Percentiles rank a stretch among this genome's conserved stretches.
These are phyloP conservation scores for Pollicipes pollicipes DNA, from an alignment of 1,140 invertebrate species.

Conservation along the genomic window DNA sequence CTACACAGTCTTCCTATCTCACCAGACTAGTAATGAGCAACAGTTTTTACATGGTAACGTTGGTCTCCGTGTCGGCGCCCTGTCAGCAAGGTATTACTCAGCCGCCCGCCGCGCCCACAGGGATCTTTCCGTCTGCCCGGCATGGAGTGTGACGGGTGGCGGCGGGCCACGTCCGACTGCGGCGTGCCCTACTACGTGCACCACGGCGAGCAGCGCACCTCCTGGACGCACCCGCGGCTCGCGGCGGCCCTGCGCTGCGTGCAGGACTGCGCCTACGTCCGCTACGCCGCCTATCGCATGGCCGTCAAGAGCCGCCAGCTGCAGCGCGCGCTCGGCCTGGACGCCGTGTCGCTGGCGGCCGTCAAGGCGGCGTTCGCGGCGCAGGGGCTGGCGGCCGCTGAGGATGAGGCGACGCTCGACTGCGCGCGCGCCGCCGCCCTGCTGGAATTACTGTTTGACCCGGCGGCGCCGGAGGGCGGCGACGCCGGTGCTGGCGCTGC, in stretches of 20 bases:
- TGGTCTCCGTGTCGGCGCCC: too few relatives aligned
- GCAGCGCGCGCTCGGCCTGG: conserved; percentile 45
- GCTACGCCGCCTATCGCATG: conserved; percentile 60
- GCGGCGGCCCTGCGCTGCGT: conserved; percentile 33
- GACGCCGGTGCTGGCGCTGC: too few relatives aligned
- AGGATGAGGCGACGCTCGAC: conserved; percentile 36
- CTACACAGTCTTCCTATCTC: too few relatives aligned
- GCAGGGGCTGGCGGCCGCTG: conserved; percentile 39
- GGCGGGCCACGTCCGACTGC: conserved; percentile 7
- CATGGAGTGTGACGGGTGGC: conserved; percentile 11
- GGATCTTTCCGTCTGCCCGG: too few relatives aligned
- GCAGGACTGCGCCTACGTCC: conserved; percentile 50
- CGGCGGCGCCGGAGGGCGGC: too few relatives aligned
- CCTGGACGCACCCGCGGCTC: conserved; percentile 34
- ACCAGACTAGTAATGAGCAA: too few relatives aligned
- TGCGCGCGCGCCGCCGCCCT: conserved; percentile 39
- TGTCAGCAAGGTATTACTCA: too few relatives aligned
- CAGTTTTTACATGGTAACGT: too few relatives aligned
- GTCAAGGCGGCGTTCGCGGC: conserved; percentile 38
- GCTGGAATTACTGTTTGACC: conserved; percentile 42
- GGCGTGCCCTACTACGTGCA: conserved; percentile 15
- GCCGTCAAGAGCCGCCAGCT: conserved; percentile 57
- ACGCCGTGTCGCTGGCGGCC: conserved; percentile 34
- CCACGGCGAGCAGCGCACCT: conserved; percentile 22
- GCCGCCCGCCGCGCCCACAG: too few relatives aligned